Evolutionary conservation across 2,113 vertebrate species (phyloP).

Genomic region (Gavialis gangeticus): DNA sequence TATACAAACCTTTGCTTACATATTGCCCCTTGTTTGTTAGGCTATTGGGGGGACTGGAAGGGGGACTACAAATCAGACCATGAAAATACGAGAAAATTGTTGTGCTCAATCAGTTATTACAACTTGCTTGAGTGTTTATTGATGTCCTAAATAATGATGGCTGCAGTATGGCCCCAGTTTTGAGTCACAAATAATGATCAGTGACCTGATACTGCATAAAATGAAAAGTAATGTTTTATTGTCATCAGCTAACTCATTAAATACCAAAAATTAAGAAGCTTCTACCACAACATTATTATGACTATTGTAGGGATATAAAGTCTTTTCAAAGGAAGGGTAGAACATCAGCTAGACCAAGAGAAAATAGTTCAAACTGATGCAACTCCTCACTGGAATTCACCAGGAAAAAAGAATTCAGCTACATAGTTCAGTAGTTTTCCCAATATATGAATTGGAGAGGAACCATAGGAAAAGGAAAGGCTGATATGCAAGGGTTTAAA

Average conservation of each 20-base stretch:
- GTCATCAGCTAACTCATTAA: not conserved
- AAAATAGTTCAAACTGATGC: not conserved
- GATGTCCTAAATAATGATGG: not conserved
- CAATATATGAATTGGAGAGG: not conserved
- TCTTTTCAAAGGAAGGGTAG: not conserved
- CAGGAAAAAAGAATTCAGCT: not conserved
- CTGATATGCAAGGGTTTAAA: not conserved
- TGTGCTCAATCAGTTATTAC: not conserved
- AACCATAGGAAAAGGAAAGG: too few relatives aligned
- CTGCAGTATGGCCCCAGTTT: fast-evolving
- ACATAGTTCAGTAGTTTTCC: not conserved
- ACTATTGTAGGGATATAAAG: not conserved
- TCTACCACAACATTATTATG: too few relatives aligned
- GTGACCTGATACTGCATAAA: fast-evolving
- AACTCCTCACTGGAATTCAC: not conserved
- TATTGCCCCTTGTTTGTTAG: not conserved
- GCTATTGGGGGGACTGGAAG: not conserved
- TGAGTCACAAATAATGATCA: not conserved
- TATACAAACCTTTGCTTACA: fast-evolving
- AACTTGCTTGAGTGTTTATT: not conserved
- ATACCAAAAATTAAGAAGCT: not conserved
- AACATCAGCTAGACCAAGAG: not conserved
- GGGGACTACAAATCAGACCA: not conserved
- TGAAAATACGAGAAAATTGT: not conserved
- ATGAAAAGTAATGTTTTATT: fast-evolving